These are phyloP conservation scores for Aviceda subcristata DNA, from an alignment of 2,113 vertebrate species.

Conservation along the genomic window DNA sequence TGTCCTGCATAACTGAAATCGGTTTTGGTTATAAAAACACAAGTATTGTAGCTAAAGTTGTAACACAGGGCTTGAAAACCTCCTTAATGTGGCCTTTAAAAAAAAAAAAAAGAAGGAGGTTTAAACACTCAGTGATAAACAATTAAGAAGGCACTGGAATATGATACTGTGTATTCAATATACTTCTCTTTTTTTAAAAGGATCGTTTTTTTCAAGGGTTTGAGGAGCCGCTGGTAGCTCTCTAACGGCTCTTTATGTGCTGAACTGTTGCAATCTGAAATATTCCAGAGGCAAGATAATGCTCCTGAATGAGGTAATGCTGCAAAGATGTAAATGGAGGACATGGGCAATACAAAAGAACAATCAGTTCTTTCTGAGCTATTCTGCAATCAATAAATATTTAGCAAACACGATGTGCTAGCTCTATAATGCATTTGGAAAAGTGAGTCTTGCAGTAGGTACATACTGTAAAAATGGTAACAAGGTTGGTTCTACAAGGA, in stretches of 20 bases:
- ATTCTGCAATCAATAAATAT: slow-evolving; percentile 3
- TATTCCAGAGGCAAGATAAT: background rate
- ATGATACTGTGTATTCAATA: background rate
- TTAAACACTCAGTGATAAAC: background rate
- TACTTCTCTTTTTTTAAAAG: background rate
- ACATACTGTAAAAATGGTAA: background rate
- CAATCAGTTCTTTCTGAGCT: background rate
- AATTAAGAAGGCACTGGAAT: background rate
- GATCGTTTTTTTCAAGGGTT: background rate
- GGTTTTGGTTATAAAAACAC: background rate
- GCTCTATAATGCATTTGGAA: background rate
- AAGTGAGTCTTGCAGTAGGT: background rate
- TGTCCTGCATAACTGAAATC: background rate
- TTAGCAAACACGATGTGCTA: background rate
- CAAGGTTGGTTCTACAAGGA: background rate
- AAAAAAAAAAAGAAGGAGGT: fast-evolving
- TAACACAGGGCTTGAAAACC: background rate
- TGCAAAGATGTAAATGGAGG: background rate
- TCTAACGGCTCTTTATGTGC: background rate
- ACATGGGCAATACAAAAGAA: background rate
- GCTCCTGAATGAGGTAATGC: slow-evolving; percentile 1
- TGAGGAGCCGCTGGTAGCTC: background rate
- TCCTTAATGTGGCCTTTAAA: background rate
- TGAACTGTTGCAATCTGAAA: background rate
- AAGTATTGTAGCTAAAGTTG: background rate